Conservation (phyloP, 2,113 vertebrate genomes). For the Dromiciops gliroides region DNA sequence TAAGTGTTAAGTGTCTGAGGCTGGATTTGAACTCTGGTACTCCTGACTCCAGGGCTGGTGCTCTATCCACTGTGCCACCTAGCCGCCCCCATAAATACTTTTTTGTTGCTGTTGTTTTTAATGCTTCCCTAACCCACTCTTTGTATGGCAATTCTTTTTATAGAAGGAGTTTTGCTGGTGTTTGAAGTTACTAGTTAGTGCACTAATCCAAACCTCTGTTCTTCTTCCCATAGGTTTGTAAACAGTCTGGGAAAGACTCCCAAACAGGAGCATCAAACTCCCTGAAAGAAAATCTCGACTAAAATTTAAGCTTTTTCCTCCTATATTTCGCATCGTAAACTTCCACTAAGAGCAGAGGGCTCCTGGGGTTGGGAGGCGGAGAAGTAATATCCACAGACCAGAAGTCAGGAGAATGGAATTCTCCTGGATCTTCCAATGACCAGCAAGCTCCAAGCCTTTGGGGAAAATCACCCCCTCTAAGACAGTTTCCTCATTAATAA, state of each 20-base stretch:
- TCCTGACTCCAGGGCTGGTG: no score
- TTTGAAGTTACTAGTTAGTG: background rate
- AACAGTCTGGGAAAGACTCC: conserved; percentile 16
- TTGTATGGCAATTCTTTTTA: background rate
- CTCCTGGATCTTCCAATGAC: background rate
- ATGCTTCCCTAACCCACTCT: background rate
- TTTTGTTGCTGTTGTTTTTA: no score
- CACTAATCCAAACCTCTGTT: conserved; percentile 37
- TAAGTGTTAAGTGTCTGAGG: no score
- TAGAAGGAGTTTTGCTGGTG: background rate
- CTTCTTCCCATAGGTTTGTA: conserved; percentile 50
- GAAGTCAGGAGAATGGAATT: background rate
- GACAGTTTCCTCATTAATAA: background rate
- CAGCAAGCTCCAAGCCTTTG: background rate
- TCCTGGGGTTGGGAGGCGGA: background rate
- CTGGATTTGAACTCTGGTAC: no score
- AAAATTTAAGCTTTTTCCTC: conserved; percentile 26
- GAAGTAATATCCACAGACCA: background rate
- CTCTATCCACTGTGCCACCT: no score
- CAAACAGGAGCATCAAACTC: background rate
- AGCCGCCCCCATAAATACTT: background rate
- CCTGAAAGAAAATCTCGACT: background rate
- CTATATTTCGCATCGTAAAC: background rate
- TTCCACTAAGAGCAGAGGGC: background rate
- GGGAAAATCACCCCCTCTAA: background rate